These are phyloP conservation scores for Peribatodes rhomboidaria DNA, from an alignment of 2,888 invertebrate genomes.

Conservation along the genomic window DNA sequence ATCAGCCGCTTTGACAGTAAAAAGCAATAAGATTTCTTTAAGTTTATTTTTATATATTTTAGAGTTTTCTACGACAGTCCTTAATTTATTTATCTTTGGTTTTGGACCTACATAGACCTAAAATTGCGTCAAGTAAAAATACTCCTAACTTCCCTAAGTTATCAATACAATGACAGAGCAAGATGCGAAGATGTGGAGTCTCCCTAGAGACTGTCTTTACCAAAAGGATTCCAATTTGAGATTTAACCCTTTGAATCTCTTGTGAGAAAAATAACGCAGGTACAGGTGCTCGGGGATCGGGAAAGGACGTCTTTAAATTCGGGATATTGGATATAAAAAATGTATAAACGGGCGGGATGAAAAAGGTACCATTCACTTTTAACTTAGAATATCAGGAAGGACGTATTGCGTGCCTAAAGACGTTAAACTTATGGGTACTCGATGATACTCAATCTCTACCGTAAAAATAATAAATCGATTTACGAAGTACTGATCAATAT, in stretches of 20 bases:
- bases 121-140: neutral
- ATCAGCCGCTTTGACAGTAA: too few species aligned
- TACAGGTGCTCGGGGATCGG: conserved; percentile 33
- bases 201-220: conserved; percentile 58
- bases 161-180: conserved; percentile 60
- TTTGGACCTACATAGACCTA: neutral
- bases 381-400: neutral
- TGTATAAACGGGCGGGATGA: conserved; percentile 2
- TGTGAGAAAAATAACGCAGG: conserved; percentile 33
- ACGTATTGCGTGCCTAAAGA: neutral
- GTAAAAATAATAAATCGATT: conserved; percentile 3
- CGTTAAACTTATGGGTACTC: neutral
- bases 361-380: neutral
- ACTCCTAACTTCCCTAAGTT: conserved; percentile 49
- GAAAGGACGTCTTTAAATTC: conserved; percentile 21
- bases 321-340: conserved; percentile 23
- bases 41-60: neutral
- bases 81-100: neutral
- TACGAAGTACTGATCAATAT: conserved; percentile 17
- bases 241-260: conserved; percentile 38
- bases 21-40: too few species aligned
- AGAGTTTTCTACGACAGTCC: neutral
- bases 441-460: neutral
- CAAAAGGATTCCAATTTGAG: conserved; percentile 49
- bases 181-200: conserved; percentile 66